A percentile compares a stretch with the other conserved stretches of the same genome.
These are phyloP conservation scores for Lasioglossum marginatum DNA, from an alignment of 2,888 invertebrate species.

Conservation along the genomic window DNA sequence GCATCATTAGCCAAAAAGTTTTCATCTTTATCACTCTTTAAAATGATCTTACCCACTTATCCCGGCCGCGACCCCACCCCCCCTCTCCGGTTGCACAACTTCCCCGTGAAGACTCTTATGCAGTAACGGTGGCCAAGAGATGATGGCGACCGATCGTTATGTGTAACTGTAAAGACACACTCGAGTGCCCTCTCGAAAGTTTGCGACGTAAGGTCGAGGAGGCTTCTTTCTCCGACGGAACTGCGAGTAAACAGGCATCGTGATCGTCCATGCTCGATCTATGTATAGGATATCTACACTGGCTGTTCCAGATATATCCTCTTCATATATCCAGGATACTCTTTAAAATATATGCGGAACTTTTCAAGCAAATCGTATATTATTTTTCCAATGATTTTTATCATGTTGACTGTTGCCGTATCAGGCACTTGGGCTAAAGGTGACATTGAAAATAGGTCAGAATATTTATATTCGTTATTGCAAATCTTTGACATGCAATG, in stretches of 20 bases:
- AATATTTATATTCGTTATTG: too few relatives aligned
- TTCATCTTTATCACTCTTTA: slow-evolving; percentile 68
- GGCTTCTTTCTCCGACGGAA: slow-evolving; percentile 42
- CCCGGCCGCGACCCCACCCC: background rate
- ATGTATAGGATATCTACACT: background rate
- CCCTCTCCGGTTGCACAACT: slow-evolving; percentile 60
- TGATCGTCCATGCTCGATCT: slow-evolving; percentile 20
- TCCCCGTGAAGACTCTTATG: slow-evolving; percentile 43
- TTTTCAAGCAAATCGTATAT: background rate
- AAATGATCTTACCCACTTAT: slow-evolving; percentile 46
- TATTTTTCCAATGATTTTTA: background rate
- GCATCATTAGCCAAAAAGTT: slow-evolving; percentile 69
- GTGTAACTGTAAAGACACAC: slow-evolving; percentile 53
- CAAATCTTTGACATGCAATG: too few relatives aligned
- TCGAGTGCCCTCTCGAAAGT: slow-evolving; percentile 61
- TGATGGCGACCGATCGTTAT: slow-evolving; percentile 57
- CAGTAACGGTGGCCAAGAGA: slow-evolving; percentile 45
- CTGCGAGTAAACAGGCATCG: slow-evolving; percentile 46
- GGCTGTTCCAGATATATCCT: background rate
- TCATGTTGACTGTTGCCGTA: too few relatives aligned
- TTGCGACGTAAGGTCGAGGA: slow-evolving; percentile 50
- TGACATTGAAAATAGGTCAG: too few relatives aligned
- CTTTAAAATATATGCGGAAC: background rate
- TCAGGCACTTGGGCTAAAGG: too few relatives aligned
- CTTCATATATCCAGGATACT: background rate